Evolutionary conservation across 2,113 vertebrate species (phyloP).

Genomic region (Bufo gargarizans): DNA sequence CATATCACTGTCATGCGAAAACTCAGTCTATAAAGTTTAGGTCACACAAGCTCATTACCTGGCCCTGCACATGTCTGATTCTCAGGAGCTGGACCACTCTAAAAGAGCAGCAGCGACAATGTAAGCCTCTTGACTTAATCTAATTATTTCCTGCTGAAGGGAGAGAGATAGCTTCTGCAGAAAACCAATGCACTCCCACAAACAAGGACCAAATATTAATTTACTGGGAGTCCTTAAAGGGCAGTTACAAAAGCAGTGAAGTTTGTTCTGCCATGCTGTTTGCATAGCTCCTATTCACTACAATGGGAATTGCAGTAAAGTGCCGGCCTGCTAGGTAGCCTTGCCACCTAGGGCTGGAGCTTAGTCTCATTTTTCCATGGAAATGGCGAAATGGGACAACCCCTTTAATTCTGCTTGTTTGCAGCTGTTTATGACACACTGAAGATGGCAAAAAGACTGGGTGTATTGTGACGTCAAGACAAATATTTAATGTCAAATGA

Average conservation of each 20-base stretch:
- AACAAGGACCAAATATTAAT: background rate
- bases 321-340: too few species aligned
- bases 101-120: background rate
- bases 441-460: background rate
- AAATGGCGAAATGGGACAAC: too few species aligned
- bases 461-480: background rate
- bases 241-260: too few species aligned
- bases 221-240: background rate
- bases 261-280: too few species aligned
- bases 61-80: background rate
- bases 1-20: background rate
- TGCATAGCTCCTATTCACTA: too few species aligned
- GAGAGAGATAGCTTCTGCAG: background rate
- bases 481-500: background rate
- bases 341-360: too few species aligned
- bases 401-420: background rate
- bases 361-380: too few species aligned
- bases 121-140: constrained; percentile 1
- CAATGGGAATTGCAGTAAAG: too few species aligned
- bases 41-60: background rate
- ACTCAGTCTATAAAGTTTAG: background rate
- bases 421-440: background rate
- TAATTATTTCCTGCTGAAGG: background rate
- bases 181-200: background rate
- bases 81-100: background rate